A percentile compares a stretch with the other conserved stretches of the same genome.
phyloP scores from a whole-genome alignment of 2,797 vertebrate species.

The Tamandua tetradactyla region DNA sequence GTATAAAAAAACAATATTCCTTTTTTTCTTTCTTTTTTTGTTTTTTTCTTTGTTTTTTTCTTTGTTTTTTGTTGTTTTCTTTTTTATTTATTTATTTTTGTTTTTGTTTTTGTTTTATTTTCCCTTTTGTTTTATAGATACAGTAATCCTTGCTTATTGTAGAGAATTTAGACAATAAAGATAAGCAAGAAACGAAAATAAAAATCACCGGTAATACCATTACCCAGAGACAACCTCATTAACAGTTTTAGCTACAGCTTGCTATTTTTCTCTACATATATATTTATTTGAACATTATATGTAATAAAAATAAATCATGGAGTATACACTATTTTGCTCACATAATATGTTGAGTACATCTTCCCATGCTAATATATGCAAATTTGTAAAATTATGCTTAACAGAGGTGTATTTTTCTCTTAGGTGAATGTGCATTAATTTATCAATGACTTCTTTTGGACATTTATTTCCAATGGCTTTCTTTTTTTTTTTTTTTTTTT shows the following conservation, averaged over 20 bases:
- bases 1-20: neutral
- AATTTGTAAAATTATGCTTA: constrained; percentile 54
- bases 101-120: too few species aligned
- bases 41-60: too few species aligned
- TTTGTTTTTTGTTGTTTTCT: too few species aligned
- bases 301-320: constrained; percentile 7
- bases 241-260: neutral
- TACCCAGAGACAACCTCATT: neutral
- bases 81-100: too few species aligned
- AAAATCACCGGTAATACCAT: constrained; percentile 49
- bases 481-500: too few species aligned
- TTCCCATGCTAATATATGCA: constrained; percentile 13
- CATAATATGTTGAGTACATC: neutral
- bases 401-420: constrained; percentile 27
- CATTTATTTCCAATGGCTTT: constrained; percentile 35
- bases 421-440: neutral
- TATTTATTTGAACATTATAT: neutral
- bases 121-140: constrained; percentile 35
- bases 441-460: constrained; percentile 47
- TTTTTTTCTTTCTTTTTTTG: too few species aligned
- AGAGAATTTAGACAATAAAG: constrained; percentile 11
- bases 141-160: neutral
- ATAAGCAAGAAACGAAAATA: constrained; percentile 11
- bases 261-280: neutral
- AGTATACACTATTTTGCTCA: constrained; percentile 15